phyloP scores from a whole-genome alignment of 1,140 invertebrate genomes.

The Hyles vespertilio region DNA sequence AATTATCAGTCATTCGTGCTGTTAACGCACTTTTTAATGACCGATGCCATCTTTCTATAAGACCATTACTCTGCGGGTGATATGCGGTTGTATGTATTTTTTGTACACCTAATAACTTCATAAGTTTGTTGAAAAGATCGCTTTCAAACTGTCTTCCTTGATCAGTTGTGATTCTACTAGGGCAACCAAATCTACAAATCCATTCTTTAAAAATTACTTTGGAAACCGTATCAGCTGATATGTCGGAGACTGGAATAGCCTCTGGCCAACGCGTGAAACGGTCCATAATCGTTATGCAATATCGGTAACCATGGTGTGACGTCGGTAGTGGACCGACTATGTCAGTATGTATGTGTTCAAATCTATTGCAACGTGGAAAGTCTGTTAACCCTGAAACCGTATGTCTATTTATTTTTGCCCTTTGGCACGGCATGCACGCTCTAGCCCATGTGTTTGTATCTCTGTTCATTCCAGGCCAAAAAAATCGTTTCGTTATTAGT shows the following conservation, averaged over 20 bases:
- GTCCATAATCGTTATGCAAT: conserved; percentile 8
- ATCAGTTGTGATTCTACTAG: neutral
- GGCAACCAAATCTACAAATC: conserved; percentile 4
- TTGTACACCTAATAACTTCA: neutral
- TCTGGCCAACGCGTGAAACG: conserved; percentile 1
- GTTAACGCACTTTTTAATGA: conserved; percentile 10
- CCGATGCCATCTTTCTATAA: conserved; percentile 18
- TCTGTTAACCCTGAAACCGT: neutral
- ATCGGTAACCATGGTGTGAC: conserved; percentile 2
- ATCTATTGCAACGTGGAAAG: neutral
- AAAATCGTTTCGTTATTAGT: conserved; percentile 2
- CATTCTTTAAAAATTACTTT: conserved; percentile 4
- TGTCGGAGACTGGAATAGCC: conserved; percentile 1
- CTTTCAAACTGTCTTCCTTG: conserved; percentile 3
- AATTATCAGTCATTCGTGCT: conserved; percentile 17
- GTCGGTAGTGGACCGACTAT: conserved; percentile 6
- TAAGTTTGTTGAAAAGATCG: conserved; percentile 1
- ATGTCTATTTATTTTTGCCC: conserved; percentile 1
- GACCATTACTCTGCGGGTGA: conserved; percentile 3
- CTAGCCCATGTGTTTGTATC: neutral
- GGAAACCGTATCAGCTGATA: conserved; percentile 4
- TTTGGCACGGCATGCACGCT: neutral
- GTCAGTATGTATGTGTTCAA: conserved; percentile 4
- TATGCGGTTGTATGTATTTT: neutral
- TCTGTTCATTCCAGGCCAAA: conserved; percentile 8